Conservation (phyloP, 1,140 invertebrate genomes). For the Colletes latitarsis region DNA sequence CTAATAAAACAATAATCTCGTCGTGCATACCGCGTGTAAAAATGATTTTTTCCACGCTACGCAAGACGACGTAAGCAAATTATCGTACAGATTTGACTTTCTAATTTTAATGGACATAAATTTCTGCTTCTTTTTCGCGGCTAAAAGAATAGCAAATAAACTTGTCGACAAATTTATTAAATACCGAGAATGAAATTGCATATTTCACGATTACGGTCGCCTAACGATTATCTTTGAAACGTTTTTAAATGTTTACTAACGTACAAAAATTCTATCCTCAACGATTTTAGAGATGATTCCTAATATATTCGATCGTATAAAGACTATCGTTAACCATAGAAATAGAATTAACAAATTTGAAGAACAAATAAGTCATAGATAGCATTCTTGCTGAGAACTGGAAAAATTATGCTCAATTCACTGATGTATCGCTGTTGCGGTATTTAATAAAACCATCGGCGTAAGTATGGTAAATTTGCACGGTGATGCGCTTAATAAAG, state of each 20-base stretch:
- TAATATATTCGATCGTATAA: too few relatives aligned
- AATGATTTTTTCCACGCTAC: background rate
- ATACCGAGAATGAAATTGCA: background rate
- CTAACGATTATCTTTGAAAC: background rate
- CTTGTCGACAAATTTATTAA: background rate
- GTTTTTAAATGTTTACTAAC: background rate
- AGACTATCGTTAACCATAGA: too few relatives aligned
- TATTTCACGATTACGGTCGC: background rate
- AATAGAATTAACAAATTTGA: too few relatives aligned
- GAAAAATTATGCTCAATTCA: background rate
- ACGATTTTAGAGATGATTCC: too few relatives aligned
- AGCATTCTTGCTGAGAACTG: background rate
- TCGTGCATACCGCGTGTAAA: background rate
- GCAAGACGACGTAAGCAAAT: background rate
- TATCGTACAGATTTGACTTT: constrained; percentile 37
- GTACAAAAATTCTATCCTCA: too few relatives aligned
- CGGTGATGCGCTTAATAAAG: constrained; percentile 58
- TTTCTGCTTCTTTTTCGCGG: background rate
- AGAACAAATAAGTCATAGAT: background rate
- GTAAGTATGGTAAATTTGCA: background rate
- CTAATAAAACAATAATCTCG: constrained; percentile 34
- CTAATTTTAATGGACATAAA: constrained; percentile 18
- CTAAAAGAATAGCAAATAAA: background rate
- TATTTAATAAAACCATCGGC: background rate
- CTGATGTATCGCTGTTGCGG: background rate